phyloP scores from a whole-genome alignment of 2,113 vertebrate genomes.

The Chlamydotis undulata region DNA sequence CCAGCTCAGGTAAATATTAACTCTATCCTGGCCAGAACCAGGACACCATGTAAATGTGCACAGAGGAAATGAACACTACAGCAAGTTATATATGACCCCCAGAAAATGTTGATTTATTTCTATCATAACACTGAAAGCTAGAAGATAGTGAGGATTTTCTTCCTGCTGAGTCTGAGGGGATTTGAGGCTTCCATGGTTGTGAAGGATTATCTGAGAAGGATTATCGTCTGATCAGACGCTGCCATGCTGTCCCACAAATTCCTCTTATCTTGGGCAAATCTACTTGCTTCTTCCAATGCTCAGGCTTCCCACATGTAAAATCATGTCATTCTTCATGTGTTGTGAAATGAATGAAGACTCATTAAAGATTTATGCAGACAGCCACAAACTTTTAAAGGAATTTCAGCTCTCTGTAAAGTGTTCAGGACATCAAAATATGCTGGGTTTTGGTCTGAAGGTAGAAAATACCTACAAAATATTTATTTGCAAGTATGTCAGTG shows the following conservation, averaged over 20 bases:
- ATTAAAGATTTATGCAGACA: neutral
- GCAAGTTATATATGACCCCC: no score
- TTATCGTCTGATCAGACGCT: neutral
- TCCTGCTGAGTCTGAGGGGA: no score
- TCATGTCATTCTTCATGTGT: neutral
- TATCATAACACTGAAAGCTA: no score
- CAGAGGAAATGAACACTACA: no score
- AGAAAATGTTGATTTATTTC: no score
- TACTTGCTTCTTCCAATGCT: neutral
- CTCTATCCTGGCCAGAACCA: no score
- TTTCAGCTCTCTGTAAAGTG: neutral
- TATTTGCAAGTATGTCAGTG: neutral
- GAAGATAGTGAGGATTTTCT: no score
- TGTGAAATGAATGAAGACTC: neutral
- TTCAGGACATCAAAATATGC: neutral
- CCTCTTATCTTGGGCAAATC: neutral
- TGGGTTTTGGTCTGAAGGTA: neutral
- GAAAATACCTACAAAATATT: neutral
- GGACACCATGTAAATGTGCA: no score
- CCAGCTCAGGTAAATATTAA: no score
- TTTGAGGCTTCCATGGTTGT: neutral
- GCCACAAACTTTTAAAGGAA: neutral
- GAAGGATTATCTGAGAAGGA: neutral
- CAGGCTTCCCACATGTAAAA: neutral
- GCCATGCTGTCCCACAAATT: neutral